phyloP scores from a whole-genome alignment of 2,888 invertebrate species.

The Druceiella hillmani region DNA sequence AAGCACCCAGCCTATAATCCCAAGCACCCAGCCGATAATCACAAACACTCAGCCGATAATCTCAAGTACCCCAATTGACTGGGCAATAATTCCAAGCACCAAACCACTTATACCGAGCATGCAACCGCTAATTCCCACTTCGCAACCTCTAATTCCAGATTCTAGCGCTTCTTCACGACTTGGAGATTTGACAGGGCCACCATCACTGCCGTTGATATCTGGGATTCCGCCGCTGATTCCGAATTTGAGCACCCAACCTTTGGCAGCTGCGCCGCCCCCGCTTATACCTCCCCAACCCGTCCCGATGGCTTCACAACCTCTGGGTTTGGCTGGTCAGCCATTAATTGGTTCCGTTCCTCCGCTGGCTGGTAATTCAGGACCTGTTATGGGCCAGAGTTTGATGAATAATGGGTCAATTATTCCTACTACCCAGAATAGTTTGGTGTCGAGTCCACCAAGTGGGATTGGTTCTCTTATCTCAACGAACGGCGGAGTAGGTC shows the following conservation, averaged over 20 bases:
- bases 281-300: conserved; percentile 22
- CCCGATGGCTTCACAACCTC: conserved; percentile 35
- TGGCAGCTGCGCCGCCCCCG: conserved; percentile 39
- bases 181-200: background rate
- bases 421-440: conserved; percentile 1
- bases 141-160: conserved; percentile 6
- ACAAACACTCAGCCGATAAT: conserved; percentile 25
- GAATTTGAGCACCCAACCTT: conserved; percentile 9
- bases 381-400: conserved; percentile 13
- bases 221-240: conserved; percentile 19
- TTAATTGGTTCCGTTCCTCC: conserved; percentile 25
- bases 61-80: conserved; percentile 13
- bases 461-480: conserved; percentile 27
- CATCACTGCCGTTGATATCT: conserved; percentile 28
- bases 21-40: conserved; percentile 3
- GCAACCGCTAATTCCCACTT: conserved; percentile 7
- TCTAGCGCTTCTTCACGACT: conserved; percentile 9
- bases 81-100: conserved; percentile 9
- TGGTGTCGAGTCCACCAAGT: conserved; percentile 36
- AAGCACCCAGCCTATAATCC: conserved; percentile 8
- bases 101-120: conserved; percentile 9
- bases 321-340: conserved; percentile 31
- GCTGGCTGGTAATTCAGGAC: conserved; percentile 6
- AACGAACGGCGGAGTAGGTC: conserved; percentile 27
- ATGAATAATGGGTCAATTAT: background rate